phyloP scores from a whole-genome alignment of 2,797 vertebrate species.

The Peromyscus attwateri region DNA sequence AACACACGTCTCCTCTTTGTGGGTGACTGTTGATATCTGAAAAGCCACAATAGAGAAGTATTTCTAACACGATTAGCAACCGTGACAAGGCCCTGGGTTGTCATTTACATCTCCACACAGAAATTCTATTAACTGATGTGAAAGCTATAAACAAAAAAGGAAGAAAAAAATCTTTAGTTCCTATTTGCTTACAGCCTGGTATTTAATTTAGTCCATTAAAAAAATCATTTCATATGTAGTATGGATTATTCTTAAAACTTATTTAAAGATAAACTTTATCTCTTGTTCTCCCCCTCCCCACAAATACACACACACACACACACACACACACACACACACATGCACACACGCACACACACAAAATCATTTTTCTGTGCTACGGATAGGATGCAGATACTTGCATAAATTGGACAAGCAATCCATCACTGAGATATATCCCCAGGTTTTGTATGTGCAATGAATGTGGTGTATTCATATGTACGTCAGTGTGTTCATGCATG shows the following conservation, averaged over 20 bases:
- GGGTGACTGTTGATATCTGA: slow-evolving; percentile 35
- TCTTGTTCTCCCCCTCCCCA: not conserved
- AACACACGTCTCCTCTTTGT: not conserved
- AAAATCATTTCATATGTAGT: not conserved
- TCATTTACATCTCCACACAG: not conserved
- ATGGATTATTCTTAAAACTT: not conserved
- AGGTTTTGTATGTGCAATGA: not conserved
- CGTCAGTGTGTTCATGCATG: not conserved
- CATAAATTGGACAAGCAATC: not conserved
- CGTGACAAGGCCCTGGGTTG: not conserved
- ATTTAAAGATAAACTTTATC: slow-evolving; percentile 6
- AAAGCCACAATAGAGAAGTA: slow-evolving; percentile 26
- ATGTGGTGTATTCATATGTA: not conserved
- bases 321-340: not conserved
- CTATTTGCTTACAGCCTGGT: slow-evolving; percentile 38
- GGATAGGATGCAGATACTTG: not conserved
- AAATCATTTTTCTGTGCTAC: not conserved
- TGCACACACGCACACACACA: not conserved
- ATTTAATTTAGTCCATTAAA: slow-evolving; percentile 26
- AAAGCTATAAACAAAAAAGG: slow-evolving; percentile 17
- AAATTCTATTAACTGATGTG: slow-evolving; percentile 31
- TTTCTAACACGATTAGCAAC: slow-evolving; percentile 46
- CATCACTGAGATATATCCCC: not conserved
- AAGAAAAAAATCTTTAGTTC: not conserved
- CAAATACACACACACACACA: not conserved